Base-by-base conservation (phyloP, 23 tunicate genomes). In the Diplosoma virens region DNA sequence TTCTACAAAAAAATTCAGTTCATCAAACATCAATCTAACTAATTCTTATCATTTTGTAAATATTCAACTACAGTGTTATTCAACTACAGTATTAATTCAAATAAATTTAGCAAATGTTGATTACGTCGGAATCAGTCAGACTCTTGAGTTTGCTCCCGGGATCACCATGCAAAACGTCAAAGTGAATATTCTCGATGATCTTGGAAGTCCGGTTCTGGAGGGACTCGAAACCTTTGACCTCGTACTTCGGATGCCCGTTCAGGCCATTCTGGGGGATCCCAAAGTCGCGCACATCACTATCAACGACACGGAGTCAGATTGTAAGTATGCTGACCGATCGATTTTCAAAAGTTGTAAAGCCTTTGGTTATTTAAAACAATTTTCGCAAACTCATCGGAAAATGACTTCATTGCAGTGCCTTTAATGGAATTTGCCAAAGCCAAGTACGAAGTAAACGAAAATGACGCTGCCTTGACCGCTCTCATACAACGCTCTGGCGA, bases 131-230 rank as follows among this genome's bases (percentile, higher is more conserved):
- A 94, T 94, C 75, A 87, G 95, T 52, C 81, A 80, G 46, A 87
- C 94, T 1, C 52, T 94, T 1, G 89, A 84, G 34, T 94, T 94
- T 56, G 99, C 90, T 4, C 95, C 95, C 17, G 94, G 86, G 25
- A 77, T 80, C 32, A 87, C 86, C n/a, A 59, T 80, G 87, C 95
- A 84, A 53, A 58, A 76, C 25, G 65, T 94, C 7, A 71, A 76
- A 18, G 91, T 94, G 37, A 71, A 50, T 14, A 94, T 94, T 17
- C 80, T 94, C 33, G 99, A 94, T 59, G 99, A 94, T 50, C 66
- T 94, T n/a, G 99, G 99, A 0, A 79, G 56, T 41, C 99, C 99
- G 18, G 76, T 72, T 7, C 37, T 94, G 90, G 99, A 94, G 67
- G 95, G 99, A 25, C 50, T 76, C 7, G 99, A 94, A 54, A 83